Evolutionary conservation across 2,797 vertebrate genomes (phyloP), one percentile per base, ranked within the genome.

Genomic region (Xyrichtys novacula): DNA sequence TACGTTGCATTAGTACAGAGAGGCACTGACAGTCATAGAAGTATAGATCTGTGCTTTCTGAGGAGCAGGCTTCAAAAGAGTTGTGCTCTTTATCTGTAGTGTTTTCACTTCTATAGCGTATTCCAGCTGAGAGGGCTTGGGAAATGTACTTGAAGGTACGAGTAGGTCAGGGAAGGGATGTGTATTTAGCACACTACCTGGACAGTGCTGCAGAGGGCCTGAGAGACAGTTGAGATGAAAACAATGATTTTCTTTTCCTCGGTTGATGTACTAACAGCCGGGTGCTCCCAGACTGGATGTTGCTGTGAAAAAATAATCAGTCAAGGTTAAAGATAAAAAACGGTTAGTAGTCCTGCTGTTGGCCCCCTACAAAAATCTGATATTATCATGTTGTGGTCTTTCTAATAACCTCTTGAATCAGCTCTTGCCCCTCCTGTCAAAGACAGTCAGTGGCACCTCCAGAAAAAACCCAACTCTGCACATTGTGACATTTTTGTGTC

Each of bases 401-500:
- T 43, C 17, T 28, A 63, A 73, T 60, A 49, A 65, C 43, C 42
- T 26, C 25, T 61, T n/a, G 19, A 25, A 62, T 68, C 26, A 46
- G 15, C 39, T 71, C 9, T 66, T 54, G 42, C 4, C 22, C 15
- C 19, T 47, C 34, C 20, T 12, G 47, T 71, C 38, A 65, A 56
- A 65, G 57, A 52, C 34, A 43, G 38, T 64, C 10, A 31, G 63
- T n/a, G n/a, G 26, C 28, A 62, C 8, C 17, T 50, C 19, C 31
- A 50, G 46, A 59, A 22, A n/a, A 46, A 47, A 48, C 22, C 7
- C 22, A 39, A 44, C 15, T 66, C 36, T 40, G 43, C 48, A 65
- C 22, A 54, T 47, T 55, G 25, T 66, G 61, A 56, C 47, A 55
- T 39, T 42, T 71, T 26, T 59, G 26, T 69, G 64, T 71, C 63